Evolutionary conservation across 2,888 invertebrate genomes (phyloP), one percentile per base, ranked within the genome.

Genomic region (Trichogramma evanescens): DNA sequence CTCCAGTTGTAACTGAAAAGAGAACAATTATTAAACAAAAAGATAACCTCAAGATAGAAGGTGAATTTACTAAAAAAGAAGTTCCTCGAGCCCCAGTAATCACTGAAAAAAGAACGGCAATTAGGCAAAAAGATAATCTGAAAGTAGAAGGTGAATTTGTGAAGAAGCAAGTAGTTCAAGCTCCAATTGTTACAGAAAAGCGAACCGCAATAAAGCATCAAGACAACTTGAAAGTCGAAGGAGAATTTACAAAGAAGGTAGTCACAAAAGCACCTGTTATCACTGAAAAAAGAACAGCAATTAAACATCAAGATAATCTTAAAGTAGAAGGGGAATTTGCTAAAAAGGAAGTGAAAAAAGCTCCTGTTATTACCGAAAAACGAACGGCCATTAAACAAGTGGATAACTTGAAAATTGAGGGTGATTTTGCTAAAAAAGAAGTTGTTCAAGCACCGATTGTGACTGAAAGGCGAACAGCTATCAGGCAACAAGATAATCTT

Each of bases 301-400:
- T 74, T 66, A 71, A 67, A 50, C 71, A 66, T 45, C 56, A 58
- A 53, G 84, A 88, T 73, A 86, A 88, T 72, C 78, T 87, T 3
- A 83, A 80, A 74, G 82, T 86, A 80, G 86, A 86, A 74, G 87
- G 87, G 5, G 81, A 79, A 4, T 81, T 82, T 65, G 76, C 84
- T 78, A 82, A 81, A 77, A 69, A 77, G 77, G 66, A 67, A 4
- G 70, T 69, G 44, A 71, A 69, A 49, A 68, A 70, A 9, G 70
- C 69, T n/a, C 69, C 58, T 48, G 54, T 76, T 54, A 81, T 45
- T n/a, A 45, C n/a, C 8, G 85, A 84, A 7, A 88, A 88, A 70
- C 79, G 86, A 58, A 81, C 83, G 4, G 82, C 85, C 62, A 76
- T 86, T 8, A 80, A 70, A 65, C 81, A 73, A 45, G 60, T 65